A percentile compares a stretch with the other conserved stretches of the same genome.
Conservation (phyloP, 2,113 vertebrate species). For the Equus przewalskii region DNA sequence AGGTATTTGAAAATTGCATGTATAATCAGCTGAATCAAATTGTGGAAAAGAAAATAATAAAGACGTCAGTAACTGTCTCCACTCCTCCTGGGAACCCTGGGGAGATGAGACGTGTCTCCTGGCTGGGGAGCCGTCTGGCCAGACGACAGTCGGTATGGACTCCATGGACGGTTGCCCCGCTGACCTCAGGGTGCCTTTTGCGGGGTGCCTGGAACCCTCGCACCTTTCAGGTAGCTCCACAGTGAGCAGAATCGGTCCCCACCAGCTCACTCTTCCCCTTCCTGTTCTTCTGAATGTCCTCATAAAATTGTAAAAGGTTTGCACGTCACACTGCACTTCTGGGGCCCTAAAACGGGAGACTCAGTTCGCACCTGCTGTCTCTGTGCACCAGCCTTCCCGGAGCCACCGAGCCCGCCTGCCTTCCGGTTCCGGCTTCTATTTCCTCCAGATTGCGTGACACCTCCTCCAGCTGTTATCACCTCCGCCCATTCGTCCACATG, state of each 20-base stretch:
- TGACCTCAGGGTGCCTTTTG: slow-evolving; percentile 66
- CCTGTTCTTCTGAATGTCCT: slow-evolving; percentile 79
- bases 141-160: not conserved
- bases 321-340: slow-evolving; percentile 82
- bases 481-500: not conserved
- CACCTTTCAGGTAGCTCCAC: not conserved
- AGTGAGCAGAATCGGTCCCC: slow-evolving; percentile 81
- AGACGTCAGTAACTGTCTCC: not conserved
- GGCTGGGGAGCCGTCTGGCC: slow-evolving; percentile 1
- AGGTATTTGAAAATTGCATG: not conserved
- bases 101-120: not conserved
- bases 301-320: slow-evolving; percentile 86
- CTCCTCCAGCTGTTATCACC: not conserved
- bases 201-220: slow-evolving; percentile 72
- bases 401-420: not conserved
- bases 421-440: not conserved
- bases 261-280: not conserved
- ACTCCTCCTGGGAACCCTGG: not conserved
- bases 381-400: not conserved
- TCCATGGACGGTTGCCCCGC: slow-evolving; percentile 5
- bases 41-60: not conserved
- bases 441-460: not conserved
- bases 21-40: not conserved
- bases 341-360: slow-evolving; percentile 83
- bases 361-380: slow-evolving; percentile 80